Percentiles rank a stretch among this genome's conserved stretches.
Conservation (phyloP, 2,797 vertebrate genomes). For the Ctenosaura bakeri region DNA sequence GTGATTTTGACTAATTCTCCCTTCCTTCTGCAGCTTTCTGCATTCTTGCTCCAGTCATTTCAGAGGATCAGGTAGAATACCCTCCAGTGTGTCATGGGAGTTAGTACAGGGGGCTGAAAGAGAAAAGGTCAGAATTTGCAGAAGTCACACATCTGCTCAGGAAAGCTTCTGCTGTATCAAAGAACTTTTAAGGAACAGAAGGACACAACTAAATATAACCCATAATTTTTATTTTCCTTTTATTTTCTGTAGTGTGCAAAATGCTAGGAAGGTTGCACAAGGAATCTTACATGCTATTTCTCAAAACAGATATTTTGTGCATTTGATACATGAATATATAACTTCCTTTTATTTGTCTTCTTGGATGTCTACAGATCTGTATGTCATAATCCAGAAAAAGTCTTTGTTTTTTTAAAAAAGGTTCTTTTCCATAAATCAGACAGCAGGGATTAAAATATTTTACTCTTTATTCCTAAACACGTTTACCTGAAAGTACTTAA, state of each 20-base stretch:
- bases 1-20: background rate
- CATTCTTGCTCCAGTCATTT: background rate
- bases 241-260: background rate
- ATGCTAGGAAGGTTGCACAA: background rate
- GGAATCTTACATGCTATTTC: background rate
- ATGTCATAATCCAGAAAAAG: conserved; percentile 1
- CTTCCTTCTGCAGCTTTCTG: background rate
- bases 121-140: background rate
- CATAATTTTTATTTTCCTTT: background rate
- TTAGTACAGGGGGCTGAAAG: background rate
- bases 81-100: background rate
- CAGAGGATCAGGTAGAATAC: background rate
- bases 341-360: conserved; percentile 13
- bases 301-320: background rate
- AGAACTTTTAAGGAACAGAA: background rate
- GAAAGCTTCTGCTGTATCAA: background rate
- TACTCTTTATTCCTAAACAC: background rate
- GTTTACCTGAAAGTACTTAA: background rate
- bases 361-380: conserved; percentile 44
- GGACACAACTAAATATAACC: background rate
- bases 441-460: conserved; percentile 35
- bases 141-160: background rate
- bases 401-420: conserved; percentile 3
- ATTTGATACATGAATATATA: conserved; percentile 11
- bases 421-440: background rate